These are phyloP conservation scores for Willowsia nigromaculata DNA, from an alignment of 2,888 invertebrate genomes.

Conservation along the genomic window DNA sequence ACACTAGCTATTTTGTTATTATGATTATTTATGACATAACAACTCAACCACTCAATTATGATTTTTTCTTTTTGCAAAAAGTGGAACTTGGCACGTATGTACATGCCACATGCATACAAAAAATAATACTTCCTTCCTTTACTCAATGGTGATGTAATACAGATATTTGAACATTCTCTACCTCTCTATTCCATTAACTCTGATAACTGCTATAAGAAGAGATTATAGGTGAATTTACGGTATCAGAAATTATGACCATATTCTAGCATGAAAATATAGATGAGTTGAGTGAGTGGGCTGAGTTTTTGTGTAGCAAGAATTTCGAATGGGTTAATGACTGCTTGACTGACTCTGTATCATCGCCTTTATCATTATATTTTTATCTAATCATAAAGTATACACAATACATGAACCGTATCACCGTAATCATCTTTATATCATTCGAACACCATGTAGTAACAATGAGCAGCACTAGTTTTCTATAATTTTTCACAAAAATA, in stretches of 20 bases:
- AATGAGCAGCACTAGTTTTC: neutral
- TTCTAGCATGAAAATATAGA: neutral
- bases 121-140: neutral
- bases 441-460: neutral
- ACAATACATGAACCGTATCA: neutral
- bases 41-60: neutral
- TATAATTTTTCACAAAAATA: neutral
- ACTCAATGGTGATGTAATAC: neutral
- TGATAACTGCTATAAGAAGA: no score
- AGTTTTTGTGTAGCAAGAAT: neutral
- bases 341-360: constrained; percentile 49
- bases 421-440: neutral
- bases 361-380: neutral
- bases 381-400: constrained; percentile 1
- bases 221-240: no score
- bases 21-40: constrained; percentile 1
- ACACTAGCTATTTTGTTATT: neutral
- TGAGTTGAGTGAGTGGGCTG: constrained; percentile 15
- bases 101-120: neutral
- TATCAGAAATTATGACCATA: no score
- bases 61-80: neutral
- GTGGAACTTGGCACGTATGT: neutral
- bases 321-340: constrained; percentile 52
- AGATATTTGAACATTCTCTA: no score
- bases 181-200: no score